Percentiles rank a stretch among this genome's conserved stretches.
Conservation (phyloP, 2,888 invertebrate genomes). For the Caradrina kadenii region DNA sequence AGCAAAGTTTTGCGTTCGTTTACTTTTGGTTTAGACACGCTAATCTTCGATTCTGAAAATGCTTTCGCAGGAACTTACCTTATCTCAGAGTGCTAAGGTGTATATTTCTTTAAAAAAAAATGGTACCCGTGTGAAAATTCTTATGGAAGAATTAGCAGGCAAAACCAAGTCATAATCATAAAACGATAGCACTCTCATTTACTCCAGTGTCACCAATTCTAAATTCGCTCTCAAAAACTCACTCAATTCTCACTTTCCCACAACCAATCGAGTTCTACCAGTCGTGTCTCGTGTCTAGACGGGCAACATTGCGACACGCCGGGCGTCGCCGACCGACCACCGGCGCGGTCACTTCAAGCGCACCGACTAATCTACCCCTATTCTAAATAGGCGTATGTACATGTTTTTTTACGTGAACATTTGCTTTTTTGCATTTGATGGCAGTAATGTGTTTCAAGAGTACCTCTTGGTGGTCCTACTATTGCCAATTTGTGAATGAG, state of each 20-base stretch:
- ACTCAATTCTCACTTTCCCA: slow-evolving; percentile 49
- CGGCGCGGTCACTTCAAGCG: slow-evolving; percentile 65
- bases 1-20: too few relatives aligned
- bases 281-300: slow-evolving; percentile 55
- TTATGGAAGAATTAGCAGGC: too few relatives aligned
- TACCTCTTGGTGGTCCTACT: slow-evolving; percentile 66
- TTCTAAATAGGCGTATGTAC: slow-evolving; percentile 36
- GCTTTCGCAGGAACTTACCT: too few relatives aligned
- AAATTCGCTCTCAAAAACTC: slow-evolving; percentile 13
- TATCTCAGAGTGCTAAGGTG: too few relatives aligned
- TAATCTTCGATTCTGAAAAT: too few relatives aligned
- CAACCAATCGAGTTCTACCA: slow-evolving; percentile 30
- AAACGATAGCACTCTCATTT: too few relatives aligned
- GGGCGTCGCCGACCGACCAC: slow-evolving; percentile 62
- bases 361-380: slow-evolving; percentile 54
- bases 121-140: too few relatives aligned
- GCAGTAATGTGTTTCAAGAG: slow-evolving; percentile 63
- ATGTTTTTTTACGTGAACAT: slow-evolving; percentile 14
- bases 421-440: slow-evolving; percentile 4
- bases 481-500: slow-evolving; percentile 48
- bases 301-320: slow-evolving; percentile 45
- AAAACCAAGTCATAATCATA: too few relatives aligned
- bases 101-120: too few relatives aligned
- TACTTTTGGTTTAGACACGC: too few relatives aligned
- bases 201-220: neutral